These are phyloP conservation scores for Oryzias sinensis DNA, from an alignment of 2,797 vertebrate species.

Conservation along the genomic window DNA sequence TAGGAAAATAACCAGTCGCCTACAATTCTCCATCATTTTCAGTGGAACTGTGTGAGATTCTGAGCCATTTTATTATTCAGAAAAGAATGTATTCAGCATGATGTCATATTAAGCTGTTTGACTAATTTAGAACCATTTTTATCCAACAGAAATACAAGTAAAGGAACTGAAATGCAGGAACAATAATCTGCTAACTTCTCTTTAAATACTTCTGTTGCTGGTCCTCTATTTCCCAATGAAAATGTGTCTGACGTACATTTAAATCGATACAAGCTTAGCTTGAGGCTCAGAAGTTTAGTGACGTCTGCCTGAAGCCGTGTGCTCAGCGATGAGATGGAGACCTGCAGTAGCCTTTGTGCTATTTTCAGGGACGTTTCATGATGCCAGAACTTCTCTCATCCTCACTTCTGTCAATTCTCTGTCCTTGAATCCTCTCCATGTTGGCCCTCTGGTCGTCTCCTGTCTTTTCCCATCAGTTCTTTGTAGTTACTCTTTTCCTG, in stretches of 20 bases:
- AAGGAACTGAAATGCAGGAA: too few relatives aligned
- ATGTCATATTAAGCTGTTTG: too few relatives aligned
- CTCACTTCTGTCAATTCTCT: constrained; percentile 38
- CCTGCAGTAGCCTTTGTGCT: constrained; percentile 14
- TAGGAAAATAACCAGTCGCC: constrained; percentile 43
- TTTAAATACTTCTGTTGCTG: too few relatives aligned
- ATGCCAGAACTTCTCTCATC: constrained; percentile 26
- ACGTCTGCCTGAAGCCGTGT: constrained; percentile 10
- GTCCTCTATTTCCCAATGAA: background rate
- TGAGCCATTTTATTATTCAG: constrained; percentile 8
- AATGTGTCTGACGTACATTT: constrained; percentile 8
- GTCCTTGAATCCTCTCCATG: constrained; percentile 46
- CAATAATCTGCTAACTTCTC: too few relatives aligned
- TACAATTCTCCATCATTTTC: constrained; percentile 66
- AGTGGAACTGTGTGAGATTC: constrained; percentile 36
- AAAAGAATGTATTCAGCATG: too few relatives aligned
- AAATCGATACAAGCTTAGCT: background rate
- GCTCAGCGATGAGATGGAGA: constrained; percentile 17
- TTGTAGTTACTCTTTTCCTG: constrained; percentile 24
- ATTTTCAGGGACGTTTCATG: constrained; percentile 30
- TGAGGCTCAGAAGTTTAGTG: background rate
- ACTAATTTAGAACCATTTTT: too few relatives aligned
- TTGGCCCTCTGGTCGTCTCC: constrained; percentile 34
- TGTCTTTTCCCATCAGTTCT: constrained; percentile 14
- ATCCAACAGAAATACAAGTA: too few relatives aligned